Base-by-base conservation (phyloP, 2,888 invertebrate genomes). In the Melanostoma scalare region DNA sequence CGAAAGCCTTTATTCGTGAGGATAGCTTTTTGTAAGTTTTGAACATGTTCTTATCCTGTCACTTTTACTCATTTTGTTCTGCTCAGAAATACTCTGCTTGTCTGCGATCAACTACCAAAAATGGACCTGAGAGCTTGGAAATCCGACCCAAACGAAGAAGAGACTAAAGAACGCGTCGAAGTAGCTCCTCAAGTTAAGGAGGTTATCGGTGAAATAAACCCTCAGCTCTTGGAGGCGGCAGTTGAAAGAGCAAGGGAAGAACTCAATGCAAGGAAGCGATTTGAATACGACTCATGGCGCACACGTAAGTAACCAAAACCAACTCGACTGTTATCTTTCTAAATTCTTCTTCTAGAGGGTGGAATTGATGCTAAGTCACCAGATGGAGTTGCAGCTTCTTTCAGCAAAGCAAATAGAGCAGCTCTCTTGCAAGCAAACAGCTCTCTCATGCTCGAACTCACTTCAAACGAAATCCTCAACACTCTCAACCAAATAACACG, bases 291-390 rank as follows among this genome's bases (percentile, higher is more conserved):
- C 91, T 93, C 96, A 31, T 97, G 96, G 96, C 93, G 94, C 85
- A 90, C 93, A 86, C 93, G 95, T 95, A 90, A 93, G 93, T 92
- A 63, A 20, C 30, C 9, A 8, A 36, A 53, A 36, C 35, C 3
- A 9, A 3, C 46, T 50, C 20, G 1, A 5, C 4, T 38, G 2
- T 40, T 6, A 6, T 8, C n/a, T 0, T 61, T 6, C 3, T 5
- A 6, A 6, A n/a, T 38, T 46, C 50, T 48, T 10, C 0, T 90
- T 89, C 6, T 87, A 95, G 96, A 94, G 89, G 95, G 95, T 84
- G 96, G 95, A 86, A 95, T 96, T 0, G 97, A 97, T 89, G 96
- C 97, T 0, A 96, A 96, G 88, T 96, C 97, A 0, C 95, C 97
- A 0, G 94, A 95, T 9, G 97, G 97, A 3, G 96, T 95, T 0